Conservation (phyloP, 2,113 vertebrate species). For the Leiothrix lutea region DNA sequence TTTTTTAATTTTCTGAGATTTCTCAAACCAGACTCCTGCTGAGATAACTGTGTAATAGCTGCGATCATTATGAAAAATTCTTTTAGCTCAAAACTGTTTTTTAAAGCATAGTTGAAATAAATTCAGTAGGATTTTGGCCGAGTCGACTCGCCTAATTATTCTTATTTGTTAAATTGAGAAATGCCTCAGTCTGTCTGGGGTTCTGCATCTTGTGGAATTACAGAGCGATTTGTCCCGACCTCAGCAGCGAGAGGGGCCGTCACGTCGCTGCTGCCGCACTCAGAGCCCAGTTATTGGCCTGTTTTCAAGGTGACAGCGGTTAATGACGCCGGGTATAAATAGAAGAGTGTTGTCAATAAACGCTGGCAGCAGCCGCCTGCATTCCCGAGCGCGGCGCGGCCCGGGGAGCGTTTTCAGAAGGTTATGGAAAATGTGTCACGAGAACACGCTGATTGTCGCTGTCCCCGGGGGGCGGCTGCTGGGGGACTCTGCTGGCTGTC, state of each 20-base stretch:
- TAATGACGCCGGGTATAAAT: not conserved
- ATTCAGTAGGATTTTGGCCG: not conserved
- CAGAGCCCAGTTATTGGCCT: not conserved
- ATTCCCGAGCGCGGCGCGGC: not conserved
- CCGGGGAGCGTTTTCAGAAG: not conserved
- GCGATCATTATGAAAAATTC: not conserved
- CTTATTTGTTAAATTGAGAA: not conserved
- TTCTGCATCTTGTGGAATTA: not conserved
- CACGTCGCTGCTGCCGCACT: not conserved
- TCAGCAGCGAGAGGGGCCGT: not conserved
- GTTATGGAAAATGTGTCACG: not conserved
- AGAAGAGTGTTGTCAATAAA: not conserved
- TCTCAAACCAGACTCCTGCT: not conserved
- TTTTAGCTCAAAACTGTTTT: not conserved
- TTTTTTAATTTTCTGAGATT: constrained; percentile 45
- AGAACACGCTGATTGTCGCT: fast-evolving
- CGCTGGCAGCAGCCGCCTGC: not conserved
- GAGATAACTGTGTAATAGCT: not conserved
- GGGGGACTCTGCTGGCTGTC: fast-evolving
- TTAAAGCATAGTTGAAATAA: not conserved
- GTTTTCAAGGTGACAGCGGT: not conserved
- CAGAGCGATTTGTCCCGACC: not conserved
- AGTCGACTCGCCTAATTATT: not conserved
- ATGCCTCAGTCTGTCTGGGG: not conserved
- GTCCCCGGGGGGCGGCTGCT: no score